These are phyloP conservation scores for Sula dactylatra DNA, from an alignment of 2,113 vertebrate genomes.

Conservation along the genomic window DNA sequence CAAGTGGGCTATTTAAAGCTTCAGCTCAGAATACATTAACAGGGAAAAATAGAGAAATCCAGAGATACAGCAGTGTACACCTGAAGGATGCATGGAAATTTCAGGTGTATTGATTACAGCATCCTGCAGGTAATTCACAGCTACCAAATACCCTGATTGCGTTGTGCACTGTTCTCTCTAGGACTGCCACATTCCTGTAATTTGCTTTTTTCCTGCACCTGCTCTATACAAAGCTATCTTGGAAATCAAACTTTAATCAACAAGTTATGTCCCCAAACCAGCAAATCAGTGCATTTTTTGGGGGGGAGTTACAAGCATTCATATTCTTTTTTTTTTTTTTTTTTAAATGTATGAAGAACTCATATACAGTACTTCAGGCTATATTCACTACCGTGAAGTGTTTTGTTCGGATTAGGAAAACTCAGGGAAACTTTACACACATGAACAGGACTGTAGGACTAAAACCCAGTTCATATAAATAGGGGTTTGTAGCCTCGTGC, in stretches of 20 bases:
- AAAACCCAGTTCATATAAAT: background rate
- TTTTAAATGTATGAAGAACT: background rate
- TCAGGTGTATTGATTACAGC: background rate
- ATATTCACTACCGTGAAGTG: background rate
- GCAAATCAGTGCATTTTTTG: background rate
- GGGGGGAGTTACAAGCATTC: background rate
- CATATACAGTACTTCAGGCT: background rate
- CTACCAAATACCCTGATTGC: background rate
- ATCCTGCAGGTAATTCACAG: background rate
- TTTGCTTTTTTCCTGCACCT: background rate
- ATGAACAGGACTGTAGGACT: background rate
- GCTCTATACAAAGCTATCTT: background rate
- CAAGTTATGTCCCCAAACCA: background rate
- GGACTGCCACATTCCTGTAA: background rate
- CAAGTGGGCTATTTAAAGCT: background rate
- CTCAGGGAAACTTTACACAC: background rate
- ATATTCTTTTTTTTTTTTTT: background rate
- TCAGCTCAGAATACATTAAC: background rate
- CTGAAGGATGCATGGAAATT: background rate
- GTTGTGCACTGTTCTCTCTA: fast-evolving
- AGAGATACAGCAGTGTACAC: background rate
- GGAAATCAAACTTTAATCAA: background rate
- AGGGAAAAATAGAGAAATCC: background rate
- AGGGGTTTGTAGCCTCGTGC: background rate
- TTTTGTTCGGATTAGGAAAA: background rate